These are phyloP conservation scores for Holacanthus passer DNA, from an alignment of 2,113 vertebrate genomes.

Conservation along the genomic window DNA sequence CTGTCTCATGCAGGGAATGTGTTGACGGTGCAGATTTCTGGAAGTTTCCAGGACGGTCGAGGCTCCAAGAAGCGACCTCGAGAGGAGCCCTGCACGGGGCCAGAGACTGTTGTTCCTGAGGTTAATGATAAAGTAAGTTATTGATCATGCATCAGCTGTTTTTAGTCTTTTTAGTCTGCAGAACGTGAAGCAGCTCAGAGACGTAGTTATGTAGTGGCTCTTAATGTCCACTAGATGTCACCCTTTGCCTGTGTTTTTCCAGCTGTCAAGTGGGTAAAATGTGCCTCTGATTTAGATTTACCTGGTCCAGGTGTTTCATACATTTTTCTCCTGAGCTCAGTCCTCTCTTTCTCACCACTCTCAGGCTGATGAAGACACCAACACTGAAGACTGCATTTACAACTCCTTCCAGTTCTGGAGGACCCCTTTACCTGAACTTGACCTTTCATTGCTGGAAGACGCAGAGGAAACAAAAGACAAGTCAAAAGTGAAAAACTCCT, in stretches of 20 bases:
- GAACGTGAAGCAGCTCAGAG: too few species aligned
- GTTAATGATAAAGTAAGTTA: conserved; percentile 47
- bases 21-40: conserved; percentile 19
- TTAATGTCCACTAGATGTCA: conserved; percentile 59
- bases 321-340: background rate
- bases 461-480: background rate
- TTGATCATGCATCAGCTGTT: rapidly evolving
- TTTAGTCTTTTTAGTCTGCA: too few species aligned
- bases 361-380: conserved; percentile 47
- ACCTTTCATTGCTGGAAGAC: conserved; percentile 88
- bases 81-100: conserved; percentile 10
- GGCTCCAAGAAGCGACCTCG: conserved; percentile 57
- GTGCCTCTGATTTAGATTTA: background rate
- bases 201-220: background rate
- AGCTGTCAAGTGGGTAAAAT: background rate
- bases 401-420: conserved; percentile 96
- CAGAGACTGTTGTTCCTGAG: background rate
- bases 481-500: conserved; percentile 61
- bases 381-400: conserved; percentile 85
- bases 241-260: background rate
- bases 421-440: conserved; percentile 87
- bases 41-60: conserved; percentile 26
- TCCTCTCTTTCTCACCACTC: background rate
- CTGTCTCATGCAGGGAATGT: background rate
- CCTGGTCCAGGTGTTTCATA: background rate